Evolutionary conservation across 2,113 vertebrate species (phyloP).

Genomic region (Cnemophilus loriae): DNA sequence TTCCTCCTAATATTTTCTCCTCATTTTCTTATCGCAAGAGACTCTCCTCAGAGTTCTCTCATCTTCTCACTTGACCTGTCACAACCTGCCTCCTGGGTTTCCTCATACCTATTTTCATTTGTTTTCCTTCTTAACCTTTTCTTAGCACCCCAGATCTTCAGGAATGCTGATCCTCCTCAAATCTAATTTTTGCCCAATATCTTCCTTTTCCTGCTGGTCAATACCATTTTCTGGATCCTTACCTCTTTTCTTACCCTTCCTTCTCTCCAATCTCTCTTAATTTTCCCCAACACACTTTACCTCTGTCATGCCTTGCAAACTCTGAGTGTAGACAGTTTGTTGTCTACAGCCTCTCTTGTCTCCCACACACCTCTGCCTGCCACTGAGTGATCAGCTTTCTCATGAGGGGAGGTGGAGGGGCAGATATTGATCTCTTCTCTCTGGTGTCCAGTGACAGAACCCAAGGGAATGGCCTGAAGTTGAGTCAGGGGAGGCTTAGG

Average conservation of each 20-base stretch:
- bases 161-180: background rate
- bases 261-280: background rate
- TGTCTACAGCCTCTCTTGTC: background rate
- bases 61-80: background rate
- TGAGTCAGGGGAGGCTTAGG: background rate
- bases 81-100: background rate
- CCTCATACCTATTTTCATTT: background rate
- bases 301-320: background rate
- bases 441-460: background rate
- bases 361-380: background rate
- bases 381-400: background rate
- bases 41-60: background rate
- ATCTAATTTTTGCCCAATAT: background rate
- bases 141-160: background rate
- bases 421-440: background rate
- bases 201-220: background rate
- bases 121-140: background rate
- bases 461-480: accelerated
- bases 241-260: background rate
- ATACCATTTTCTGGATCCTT: background rate
- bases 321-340: background rate
- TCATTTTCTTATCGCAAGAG: background rate
- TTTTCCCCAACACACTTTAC: background rate
- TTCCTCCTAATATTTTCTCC: background rate
- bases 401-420: background rate